A percentile compares a stretch with the other conserved stretches of the same genome.
Evolutionary conservation across 2,888 invertebrate genomes (phyloP).

Genomic region (Ligdia adustata): DNA sequence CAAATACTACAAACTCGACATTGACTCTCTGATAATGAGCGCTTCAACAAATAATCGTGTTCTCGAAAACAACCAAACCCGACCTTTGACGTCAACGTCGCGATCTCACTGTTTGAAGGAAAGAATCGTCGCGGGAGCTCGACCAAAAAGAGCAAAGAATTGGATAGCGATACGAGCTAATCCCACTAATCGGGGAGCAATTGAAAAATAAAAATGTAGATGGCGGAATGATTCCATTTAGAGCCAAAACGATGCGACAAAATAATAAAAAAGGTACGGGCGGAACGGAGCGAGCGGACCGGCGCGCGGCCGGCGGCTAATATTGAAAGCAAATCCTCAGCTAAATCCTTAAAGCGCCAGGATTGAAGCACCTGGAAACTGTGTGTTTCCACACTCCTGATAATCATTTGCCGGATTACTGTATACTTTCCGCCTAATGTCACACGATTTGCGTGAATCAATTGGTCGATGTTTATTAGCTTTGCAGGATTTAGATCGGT

Average conservation of each 20-base stretch:
- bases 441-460: slow-evolving; percentile 66
- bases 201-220: slow-evolving; percentile 86
- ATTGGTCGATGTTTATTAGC: slow-evolving; percentile 60
- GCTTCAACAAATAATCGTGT: slow-evolving; percentile 47
- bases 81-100: slow-evolving; percentile 49
- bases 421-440: slow-evolving; percentile 78
- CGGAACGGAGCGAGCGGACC: slow-evolving; percentile 72
- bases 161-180: slow-evolving; percentile 82
- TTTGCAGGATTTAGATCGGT: slow-evolving; percentile 44
- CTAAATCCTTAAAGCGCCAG: slow-evolving; percentile 84
- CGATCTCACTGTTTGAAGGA: slow-evolving; percentile 29
- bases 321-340: slow-evolving; percentile 85
- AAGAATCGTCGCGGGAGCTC: slow-evolving; percentile 70
- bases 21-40: slow-evolving; percentile 63
- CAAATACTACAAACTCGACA: slow-evolving; percentile 68
- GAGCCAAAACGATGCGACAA: slow-evolving; percentile 84
- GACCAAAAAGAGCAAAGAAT: slow-evolving; percentile 80
- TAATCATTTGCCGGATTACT: slow-evolving; percentile 81
- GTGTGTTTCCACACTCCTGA: slow-evolving; percentile 69
- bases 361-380: slow-evolving; percentile 82
- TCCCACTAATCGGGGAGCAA: slow-evolving; percentile 83
- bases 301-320: slow-evolving; percentile 75
- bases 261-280: slow-evolving; percentile 81
- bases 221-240: slow-evolving; percentile 83
- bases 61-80: slow-evolving; percentile 40